Evolutionary conservation across 2,797 vertebrate species (phyloP), one percentile per base, ranked within the genome.

Genomic region (Artibeus jamaicensis): DNA sequence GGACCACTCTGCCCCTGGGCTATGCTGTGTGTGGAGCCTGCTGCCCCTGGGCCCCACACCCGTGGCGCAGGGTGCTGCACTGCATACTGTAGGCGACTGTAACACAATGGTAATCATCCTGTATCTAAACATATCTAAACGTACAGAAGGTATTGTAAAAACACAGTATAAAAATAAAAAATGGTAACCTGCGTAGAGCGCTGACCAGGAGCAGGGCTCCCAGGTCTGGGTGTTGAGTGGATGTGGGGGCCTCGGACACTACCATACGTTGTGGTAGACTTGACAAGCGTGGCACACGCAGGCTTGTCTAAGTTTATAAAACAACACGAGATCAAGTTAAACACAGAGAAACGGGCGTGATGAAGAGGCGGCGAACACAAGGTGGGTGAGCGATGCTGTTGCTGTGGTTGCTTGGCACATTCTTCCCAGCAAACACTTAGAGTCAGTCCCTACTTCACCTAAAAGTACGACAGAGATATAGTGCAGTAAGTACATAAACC

Each of bases 121-220:
- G 6, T 14, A 2, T 8, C 11, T 34, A 77, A 32, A 32, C n/a
- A 24, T 46, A 32, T 18, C 71, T 32, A 4, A 50, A 34, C 29
- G 14, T 9, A 15, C 42, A n/a, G 65, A 24, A 83, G 57, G 81
- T 1, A 65, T 4, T 6, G 59, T 15, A 5, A 65, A 22, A 44
- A 15, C 15, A 9, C 2, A 12, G 21, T 3, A 3, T 10, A 46
- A 65, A 65, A 22, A n/a, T 67, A 67, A 34, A 16, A 46, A 24
- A 34, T 2, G 59, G 4, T n/a, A 4, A 0, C 55, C 11, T 3
- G 57, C 21, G 14, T 0, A 15, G 29, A 29, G 39, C 4, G 29
- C 39, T 5, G 0, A 24, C 29, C 57, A 6, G 1, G 9, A 0
- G n/a, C 2, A 12, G 55, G 12, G 14, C 77, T 29, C 4, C 4